Conservation (phyloP, 2,888 invertebrate species). For the Branchipolynoe longqiensis region DNA sequence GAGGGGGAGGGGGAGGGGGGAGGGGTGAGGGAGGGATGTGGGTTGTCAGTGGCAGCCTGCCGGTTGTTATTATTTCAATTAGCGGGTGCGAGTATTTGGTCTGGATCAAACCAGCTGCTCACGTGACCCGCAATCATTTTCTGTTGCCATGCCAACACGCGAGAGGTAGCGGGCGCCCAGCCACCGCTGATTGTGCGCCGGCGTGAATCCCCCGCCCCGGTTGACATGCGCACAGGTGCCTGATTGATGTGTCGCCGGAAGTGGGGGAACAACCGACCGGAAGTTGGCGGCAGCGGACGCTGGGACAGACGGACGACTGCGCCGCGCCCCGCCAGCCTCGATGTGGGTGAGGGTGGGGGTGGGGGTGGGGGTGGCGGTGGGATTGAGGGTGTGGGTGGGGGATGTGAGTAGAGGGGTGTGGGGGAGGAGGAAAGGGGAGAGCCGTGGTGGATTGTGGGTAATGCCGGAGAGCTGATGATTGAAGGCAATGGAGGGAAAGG, state of each 20-base stretch:
- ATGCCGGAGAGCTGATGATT: no score
- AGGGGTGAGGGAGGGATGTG: not conserved
- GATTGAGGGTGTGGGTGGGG: not conserved
- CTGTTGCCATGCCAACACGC: conserved; percentile 40
- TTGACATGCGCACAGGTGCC: conserved; percentile 47
- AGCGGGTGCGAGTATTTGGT: conserved; percentile 26
- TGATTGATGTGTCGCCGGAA: conserved; percentile 48
- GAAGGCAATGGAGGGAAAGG: no score
- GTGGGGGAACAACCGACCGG: conserved; percentile 40
- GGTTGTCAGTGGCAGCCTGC: conserved; percentile 27
- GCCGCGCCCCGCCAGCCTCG: not conserved
- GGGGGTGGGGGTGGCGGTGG: not conserved
- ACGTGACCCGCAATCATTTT: conserved; percentile 40
- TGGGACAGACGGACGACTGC: conserved; percentile 20
- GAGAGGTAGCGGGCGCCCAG: not conserved
- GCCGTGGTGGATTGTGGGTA: no score
- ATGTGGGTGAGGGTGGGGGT: not conserved
- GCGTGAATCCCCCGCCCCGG: conserved; percentile 11
- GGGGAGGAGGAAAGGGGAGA: not conserved
- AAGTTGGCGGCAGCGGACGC: conserved; percentile 20
- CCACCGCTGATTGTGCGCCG: conserved; percentile 16
- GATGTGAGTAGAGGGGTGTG: not conserved
- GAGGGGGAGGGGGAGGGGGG: not conserved
- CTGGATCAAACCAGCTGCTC: conserved; percentile 38
- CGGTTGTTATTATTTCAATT: conserved; percentile 50